Evolutionary conservation across 2,113 vertebrate genomes (phyloP), one percentile per base, ranked within the genome.

Genomic region (Microcebus jonahi): DNA sequence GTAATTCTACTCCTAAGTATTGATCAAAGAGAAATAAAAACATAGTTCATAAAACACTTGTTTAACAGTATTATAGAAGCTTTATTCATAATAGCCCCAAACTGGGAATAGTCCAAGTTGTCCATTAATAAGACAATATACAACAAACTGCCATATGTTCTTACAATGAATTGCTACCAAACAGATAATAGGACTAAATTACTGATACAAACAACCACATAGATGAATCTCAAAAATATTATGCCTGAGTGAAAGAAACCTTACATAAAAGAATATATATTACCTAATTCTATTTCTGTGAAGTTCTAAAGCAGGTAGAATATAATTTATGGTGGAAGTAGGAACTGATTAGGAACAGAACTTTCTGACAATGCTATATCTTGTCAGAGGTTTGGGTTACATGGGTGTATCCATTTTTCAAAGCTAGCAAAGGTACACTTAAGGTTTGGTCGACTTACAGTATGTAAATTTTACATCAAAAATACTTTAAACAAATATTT

Each of bases 11-110:
- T n/a, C 12, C 63, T 39, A n/a, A n/a, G 5, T 59, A 79, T 8
- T 73, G 14, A 79, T 34, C 82, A 75, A 91, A 61, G 31, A 73
- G n/a, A 95, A 90, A 70, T 48, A 80, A 95, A 89, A 92, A 53
- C n/a, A 73, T 53, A 88, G 5, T 27, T 71, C 23, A 79, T 31
- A 67, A 67, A 88, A 45, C 31, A 39, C 25, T 65, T 89, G 10
- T 27, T 48, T 25, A 79, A 39, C 13, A 96, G 90, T 83, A 12
- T 83, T 68, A 61, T 23, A 90, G 88, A 57, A 81, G 53, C 5
- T 81, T 88, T 65, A 45, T 53, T 80, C 27, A 15, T 61, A 80
- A 75, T 55, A 61, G 23, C 36, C 20, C 68, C 70, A 29, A 80
- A 70, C 0, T 81, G 81, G 93, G 93, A 87, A 76, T 36, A 67